Evolutionary conservation across 2,797 vertebrate species (phyloP), one percentile per base, ranked within the genome.

Genomic region (Pelochelys cantorii): DNA sequence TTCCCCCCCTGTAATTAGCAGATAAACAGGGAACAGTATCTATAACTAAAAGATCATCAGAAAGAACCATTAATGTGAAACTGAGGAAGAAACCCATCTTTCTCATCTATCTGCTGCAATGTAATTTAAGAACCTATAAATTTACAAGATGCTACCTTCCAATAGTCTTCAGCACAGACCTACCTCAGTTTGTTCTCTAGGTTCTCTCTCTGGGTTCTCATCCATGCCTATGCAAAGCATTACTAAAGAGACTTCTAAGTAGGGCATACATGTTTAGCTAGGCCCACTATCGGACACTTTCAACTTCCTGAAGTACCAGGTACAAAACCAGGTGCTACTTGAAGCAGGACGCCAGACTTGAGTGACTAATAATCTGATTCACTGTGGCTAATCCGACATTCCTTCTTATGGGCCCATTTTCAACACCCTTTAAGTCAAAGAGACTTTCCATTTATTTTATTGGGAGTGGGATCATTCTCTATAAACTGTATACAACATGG

Each of bases 161-260:
- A 62, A 81, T 3, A 86, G 48, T 87, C 42, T 68, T 68, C 62
- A 96, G 92, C 56, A 88, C 56, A 77, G 88, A 88, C 84, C 92
- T 93, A 88, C 84, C 92, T 93, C 68, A 55, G 56, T 85, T 91
- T 95, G 92, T 95, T 60, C 87, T 86, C 27, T 60, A 48, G 42
- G 8, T 48, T 48, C 7, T 48, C 42, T 48, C 42, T 48, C 42
- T 48, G 42, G 42, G 42, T 48, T 48, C 42, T 48, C 42, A 48
- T 48, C 42, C 42, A 48, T 8, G 42, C 42, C 42, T 48, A 8
- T 48, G 42, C 42, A 48, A 48, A 48, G 42, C 42, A 48, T 48
- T 48, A 48, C 42, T 48, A 59, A 59, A 59, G 25, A 59, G 57
- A 59, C 57, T 59, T 27, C 57, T 14, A 13, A 29, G 6, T 25